These are phyloP conservation scores for Xenops minutus DNA, from an alignment of 2,797 vertebrate species.

Conservation along the genomic window DNA sequence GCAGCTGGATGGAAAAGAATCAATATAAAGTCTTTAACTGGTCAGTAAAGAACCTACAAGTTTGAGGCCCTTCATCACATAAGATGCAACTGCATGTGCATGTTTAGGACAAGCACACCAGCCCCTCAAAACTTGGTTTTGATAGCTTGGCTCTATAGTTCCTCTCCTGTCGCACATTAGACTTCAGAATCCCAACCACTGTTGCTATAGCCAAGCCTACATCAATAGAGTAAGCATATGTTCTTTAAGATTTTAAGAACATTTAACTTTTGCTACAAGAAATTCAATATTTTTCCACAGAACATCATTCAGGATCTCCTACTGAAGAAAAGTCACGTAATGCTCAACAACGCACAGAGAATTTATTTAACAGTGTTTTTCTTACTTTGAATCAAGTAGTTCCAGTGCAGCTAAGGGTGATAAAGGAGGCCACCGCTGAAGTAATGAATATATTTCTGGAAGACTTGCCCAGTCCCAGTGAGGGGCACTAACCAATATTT, in stretches of 20 bases:
- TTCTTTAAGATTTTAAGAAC: not conserved
- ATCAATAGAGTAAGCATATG: fast-evolving
- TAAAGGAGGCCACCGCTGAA: conserved; percentile 88
- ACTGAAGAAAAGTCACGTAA: not conserved
- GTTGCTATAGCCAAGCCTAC: not conserved
- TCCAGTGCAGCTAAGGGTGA: conserved; percentile 89
- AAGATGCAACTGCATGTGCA: fast-evolving
- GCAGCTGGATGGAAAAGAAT: not conserved
- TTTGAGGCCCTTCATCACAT: not conserved
- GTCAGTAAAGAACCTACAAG: not conserved
- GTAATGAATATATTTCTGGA: conserved; percentile 87
- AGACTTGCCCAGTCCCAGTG: conserved; percentile 94
- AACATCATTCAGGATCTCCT: not conserved
- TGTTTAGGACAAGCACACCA: not conserved
- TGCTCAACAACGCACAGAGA: not conserved
- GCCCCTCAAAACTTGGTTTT: not conserved
- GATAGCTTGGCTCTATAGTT: not conserved
- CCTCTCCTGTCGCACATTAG: not conserved
- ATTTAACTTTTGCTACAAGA: not conserved
- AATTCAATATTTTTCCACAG: not conserved
- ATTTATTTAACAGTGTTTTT: not conserved
- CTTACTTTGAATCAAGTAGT: conserved; percentile 92
- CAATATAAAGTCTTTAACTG: not conserved
- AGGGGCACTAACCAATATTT: conserved; percentile 88
- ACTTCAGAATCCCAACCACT: not conserved